Evolutionary conservation across 1,140 invertebrate species (phyloP), one percentile per base, ranked within the genome.

Genomic region (Metopolophium dirhodum): DNA sequence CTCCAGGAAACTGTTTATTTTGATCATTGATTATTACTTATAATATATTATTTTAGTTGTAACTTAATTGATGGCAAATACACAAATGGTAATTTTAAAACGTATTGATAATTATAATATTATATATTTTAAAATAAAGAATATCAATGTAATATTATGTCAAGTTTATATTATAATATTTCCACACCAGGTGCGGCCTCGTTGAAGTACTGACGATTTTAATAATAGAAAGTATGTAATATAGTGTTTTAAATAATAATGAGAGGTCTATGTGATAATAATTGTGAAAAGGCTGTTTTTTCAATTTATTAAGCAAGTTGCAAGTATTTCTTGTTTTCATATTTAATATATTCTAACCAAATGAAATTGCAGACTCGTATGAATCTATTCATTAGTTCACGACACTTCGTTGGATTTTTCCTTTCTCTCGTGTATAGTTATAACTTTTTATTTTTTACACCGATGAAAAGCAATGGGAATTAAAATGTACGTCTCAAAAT

Each of bases 321-420:
- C 26, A 35, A 88, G 49, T 54, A 35, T 88, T 85, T 88, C n/a
- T 54, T 37, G 47, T 88, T 51, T 88, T 54, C 47, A 54, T 35
- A 51, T 37, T 51, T 51, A 88, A 88, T 88, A 37, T 35, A 54
- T 88, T 54, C 49, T 88, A 88, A 88, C n/a, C n/a, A 88, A 88
- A 88, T 88, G n/a, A 4, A 88, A 35, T 23, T 26, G 49, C 86
- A 54, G 47, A 54, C 47, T 51, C 49, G 87, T 37, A 88, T 35
- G 87, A 35, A 88, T 88, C 87, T 88, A 88, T 88, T 90, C 51
- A 90, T 90, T 61, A 61, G 49, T 90, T 26, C 37, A 26, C 11
- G 54, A 90, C 88, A 41, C 88, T 90, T 61, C 2, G 88, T 61
- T 57, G 37, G 35, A 61, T 89, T 41, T 89, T 89, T 89, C 22